phyloP scores from a whole-genome alignment of 2,797 vertebrate genomes.

The Galagoides demidoff region DNA sequence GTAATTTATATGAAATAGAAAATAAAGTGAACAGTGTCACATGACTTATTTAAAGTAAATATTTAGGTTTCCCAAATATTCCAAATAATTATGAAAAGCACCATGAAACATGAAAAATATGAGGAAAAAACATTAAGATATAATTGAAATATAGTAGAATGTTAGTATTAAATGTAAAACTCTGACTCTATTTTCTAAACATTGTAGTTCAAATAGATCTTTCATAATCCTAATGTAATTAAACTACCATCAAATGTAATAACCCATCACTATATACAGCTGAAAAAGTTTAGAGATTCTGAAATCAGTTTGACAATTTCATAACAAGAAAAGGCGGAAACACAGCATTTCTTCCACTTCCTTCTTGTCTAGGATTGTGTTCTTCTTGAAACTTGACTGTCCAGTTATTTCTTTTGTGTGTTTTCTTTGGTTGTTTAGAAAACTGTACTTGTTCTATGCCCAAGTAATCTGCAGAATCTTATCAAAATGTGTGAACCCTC shows the following conservation, averaged over 20 bases:
- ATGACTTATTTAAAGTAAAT: conserved; percentile 16
- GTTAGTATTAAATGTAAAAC: background rate
- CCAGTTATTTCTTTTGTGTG: background rate
- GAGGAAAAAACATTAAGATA: background rate
- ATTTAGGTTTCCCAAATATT: background rate
- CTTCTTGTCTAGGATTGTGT: background rate
- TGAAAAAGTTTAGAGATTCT: conserved; percentile 43
- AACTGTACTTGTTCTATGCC: background rate
- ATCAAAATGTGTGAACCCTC: background rate
- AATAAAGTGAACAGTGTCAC: background rate
- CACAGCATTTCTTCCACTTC: background rate
- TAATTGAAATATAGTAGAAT: background rate
- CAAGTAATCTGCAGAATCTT: conserved; percentile 15
- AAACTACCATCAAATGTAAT: background rate
- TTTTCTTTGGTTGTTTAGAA: background rate
- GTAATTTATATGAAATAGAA: background rate
- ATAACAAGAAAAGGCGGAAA: conserved; percentile 34
- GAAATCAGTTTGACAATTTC: conserved; percentile 36
- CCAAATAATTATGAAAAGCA: background rate
- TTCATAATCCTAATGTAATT: conserved; percentile 9
- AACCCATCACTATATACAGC: background rate
- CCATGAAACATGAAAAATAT: background rate
- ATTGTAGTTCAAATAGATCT: background rate
- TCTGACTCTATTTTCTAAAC: background rate
- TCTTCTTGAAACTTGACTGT: background rate